phyloP scores from a whole-genome alignment of 2,113 vertebrate species.

The Uria aalge region DNA sequence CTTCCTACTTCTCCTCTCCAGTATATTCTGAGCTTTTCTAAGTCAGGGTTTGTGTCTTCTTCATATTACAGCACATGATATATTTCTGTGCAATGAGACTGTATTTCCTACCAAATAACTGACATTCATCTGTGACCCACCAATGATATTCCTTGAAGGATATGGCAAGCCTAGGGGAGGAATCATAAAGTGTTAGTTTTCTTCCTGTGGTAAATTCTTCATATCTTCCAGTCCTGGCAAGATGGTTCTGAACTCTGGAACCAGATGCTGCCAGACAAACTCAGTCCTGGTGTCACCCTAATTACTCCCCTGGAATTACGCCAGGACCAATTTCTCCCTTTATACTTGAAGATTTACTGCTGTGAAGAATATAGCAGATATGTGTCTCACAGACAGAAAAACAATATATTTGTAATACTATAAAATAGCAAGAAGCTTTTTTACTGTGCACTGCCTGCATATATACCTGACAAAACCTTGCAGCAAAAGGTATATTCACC shows the following conservation, averaged over 20 bases:
- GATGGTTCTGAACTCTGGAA: not conserved
- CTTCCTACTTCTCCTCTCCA: not conserved
- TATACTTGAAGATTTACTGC: not conserved
- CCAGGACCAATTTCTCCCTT: not conserved
- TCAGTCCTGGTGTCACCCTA: not conserved
- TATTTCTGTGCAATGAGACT: not conserved
- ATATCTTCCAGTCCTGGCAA: not conserved
- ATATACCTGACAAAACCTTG: not conserved
- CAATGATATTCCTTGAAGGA: not conserved
- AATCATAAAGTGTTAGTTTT: not conserved
- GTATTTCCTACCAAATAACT: not conserved
- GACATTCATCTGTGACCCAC: not conserved
- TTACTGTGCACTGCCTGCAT: rapidly evolving
- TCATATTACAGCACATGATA: not conserved
- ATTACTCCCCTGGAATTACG: not conserved
- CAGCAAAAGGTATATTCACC: not conserved
- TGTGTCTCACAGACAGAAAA: not conserved
- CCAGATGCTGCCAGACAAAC: not conserved
- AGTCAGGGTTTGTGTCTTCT: not conserved
- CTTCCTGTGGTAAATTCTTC: not conserved
- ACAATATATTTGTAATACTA: not conserved
- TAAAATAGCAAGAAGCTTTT: not conserved
- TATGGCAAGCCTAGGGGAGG: not conserved
- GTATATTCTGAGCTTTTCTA: not conserved
- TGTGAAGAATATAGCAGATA: not conserved